Evolutionary conservation across 2,888 invertebrate genomes (phyloP), one percentile per base, ranked within the genome.

Genomic region (Pocota personata): DNA sequence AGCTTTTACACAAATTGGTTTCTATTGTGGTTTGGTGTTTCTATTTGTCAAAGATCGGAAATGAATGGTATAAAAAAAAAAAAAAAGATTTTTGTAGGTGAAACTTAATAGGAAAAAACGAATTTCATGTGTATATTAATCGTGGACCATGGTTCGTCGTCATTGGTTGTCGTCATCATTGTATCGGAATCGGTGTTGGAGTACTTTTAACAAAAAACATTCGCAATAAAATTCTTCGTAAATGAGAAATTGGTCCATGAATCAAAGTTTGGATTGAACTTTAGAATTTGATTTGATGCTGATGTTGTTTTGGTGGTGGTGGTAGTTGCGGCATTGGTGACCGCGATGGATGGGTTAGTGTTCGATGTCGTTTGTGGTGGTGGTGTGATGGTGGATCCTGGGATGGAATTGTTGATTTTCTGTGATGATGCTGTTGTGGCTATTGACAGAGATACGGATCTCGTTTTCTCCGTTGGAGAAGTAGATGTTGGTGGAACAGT

Each of bases 241-340:
- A 92, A 92, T 87, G 92, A 91, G 87, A 92, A 92, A 90, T 92
- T 92, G 86, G 90, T 91, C 92, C 92, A 92, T 88, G 92, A 92
- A 90, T 91, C 91, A 60, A 92, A 91, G 89, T 89, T 91, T 88
- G 92, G 92, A 88, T 91, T 91, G 78, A 91, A 92, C 80, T 90
- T 90, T 52, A 89, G 64, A 77, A 82, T 84, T 83, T 88, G 79
- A 69, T 79, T 86, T 67, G 86, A 87, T 79, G 83, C 72, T 60
- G 77, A 21, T 72, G 72, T 16, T 24, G 64, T 79, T 87, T 48
- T 60, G 66, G 66, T 58, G 30, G 84, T 83, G 16, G 72, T 87
- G 35, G 40, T 82, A 71, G 71, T 80, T 55, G 35, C 83, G 60
- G 43, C 83, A 71, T 62, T 87, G 46, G 43, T 62, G 66, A 30